Conservation (phyloP, 2,113 vertebrate genomes). For the Copsychus sechellarum region DNA sequence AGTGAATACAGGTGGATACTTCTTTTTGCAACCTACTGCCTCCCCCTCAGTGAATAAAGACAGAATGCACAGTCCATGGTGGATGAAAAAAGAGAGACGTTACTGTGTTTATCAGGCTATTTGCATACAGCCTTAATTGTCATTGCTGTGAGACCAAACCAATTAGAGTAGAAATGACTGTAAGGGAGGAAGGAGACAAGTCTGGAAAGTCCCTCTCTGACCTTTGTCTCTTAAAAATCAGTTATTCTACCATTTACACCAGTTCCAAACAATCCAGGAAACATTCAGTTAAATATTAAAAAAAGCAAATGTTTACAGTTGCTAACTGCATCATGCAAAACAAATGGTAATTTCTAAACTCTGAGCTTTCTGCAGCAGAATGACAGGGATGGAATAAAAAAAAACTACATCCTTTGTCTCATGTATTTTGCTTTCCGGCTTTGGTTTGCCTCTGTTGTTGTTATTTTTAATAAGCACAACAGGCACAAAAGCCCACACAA, state of each 20-base stretch:
- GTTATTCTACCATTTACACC: slow-evolving; percentile 31
- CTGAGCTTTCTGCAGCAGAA: background rate
- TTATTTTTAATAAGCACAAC: background rate
- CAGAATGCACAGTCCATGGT: background rate
- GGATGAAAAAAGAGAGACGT: slow-evolving; percentile 47
- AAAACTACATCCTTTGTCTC: background rate
- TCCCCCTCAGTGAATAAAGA: slow-evolving; percentile 33
- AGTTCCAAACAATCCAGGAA: slow-evolving; percentile 44
- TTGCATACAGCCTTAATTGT: slow-evolving; percentile 68
- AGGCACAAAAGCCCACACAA: background rate
- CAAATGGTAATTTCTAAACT: slow-evolving; percentile 34
- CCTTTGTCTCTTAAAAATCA: slow-evolving; percentile 52
- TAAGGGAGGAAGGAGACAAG: slow-evolving; percentile 62
- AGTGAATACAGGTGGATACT: slow-evolving; percentile 49
- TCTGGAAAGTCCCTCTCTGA: slow-evolving; percentile 66
- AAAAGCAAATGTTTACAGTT: slow-evolving; percentile 47
- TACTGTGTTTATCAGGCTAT: slow-evolving; percentile 54
- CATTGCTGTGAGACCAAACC: slow-evolving; percentile 59
- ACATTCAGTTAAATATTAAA: slow-evolving; percentile 38
- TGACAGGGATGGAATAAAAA: background rate
- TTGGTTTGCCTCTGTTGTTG: background rate
- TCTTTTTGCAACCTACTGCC: slow-evolving; percentile 35
- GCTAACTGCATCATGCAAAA: slow-evolving; percentile 29
- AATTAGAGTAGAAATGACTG: slow-evolving; percentile 71
- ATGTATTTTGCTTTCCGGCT: background rate